These are phyloP conservation scores for Gasterosteus nipponicus DNA, from an alignment of 2,113 vertebrate genomes.

Conservation along the genomic window DNA sequence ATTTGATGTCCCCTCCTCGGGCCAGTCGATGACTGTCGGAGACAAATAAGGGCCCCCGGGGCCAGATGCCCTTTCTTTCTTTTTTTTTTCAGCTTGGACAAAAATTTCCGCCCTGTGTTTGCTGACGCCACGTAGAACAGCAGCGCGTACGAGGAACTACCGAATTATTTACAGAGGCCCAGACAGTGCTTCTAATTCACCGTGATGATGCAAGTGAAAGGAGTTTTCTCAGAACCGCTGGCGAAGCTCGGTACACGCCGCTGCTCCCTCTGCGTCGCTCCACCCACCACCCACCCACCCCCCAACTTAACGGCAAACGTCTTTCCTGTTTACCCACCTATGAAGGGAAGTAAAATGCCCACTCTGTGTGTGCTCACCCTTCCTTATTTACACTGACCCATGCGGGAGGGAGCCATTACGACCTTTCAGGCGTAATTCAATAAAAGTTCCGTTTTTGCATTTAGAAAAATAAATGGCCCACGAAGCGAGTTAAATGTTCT, in stretches of 20 bases:
- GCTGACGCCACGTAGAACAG: constrained; percentile 54
- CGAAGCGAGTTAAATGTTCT: constrained; percentile 73
- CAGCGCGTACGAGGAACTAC: constrained; percentile 30
- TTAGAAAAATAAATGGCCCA: constrained; percentile 80
- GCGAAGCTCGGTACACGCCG: constrained; percentile 19
- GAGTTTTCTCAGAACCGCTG: constrained; percentile 60
- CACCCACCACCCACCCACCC: constrained; percentile 30
- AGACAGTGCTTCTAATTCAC: constrained; percentile 51
- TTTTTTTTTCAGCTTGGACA: constrained; percentile 35
- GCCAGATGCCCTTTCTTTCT: constrained; percentile 50
- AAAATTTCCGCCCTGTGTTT: constrained; percentile 52
- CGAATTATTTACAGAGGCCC: constrained; percentile 56
- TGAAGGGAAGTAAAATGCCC: constrained; percentile 75
- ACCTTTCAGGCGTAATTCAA: constrained; percentile 80
- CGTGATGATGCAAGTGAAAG: constrained; percentile 51
- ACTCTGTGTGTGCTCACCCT: constrained; percentile 74
- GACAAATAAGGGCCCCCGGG: constrained; percentile 1
- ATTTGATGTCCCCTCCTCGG: constrained; percentile 43
- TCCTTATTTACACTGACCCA: constrained; percentile 77
- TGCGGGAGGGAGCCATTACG: constrained; percentile 75
- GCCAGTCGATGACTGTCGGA: constrained; percentile 55
- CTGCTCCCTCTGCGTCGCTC: constrained; percentile 23
- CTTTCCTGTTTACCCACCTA: constrained; percentile 81
- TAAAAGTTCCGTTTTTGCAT: constrained; percentile 77
- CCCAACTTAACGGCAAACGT: constrained; percentile 48